phyloP scores from a whole-genome alignment of 1,140 invertebrate genomes.

The Lutraria rhynchaena region DNA sequence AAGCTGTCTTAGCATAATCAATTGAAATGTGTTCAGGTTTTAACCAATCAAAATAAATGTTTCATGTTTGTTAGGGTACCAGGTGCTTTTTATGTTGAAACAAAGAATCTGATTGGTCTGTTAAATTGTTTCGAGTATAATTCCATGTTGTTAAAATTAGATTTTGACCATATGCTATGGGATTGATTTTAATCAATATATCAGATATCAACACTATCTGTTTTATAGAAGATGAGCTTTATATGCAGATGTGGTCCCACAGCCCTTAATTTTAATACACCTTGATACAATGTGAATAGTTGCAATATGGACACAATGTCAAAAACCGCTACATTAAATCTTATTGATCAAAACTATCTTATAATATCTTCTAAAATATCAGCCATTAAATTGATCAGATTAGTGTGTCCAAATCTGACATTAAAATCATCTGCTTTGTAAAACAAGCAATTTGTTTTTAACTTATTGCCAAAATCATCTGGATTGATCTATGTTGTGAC shows the following conservation, averaged over 20 bases:
- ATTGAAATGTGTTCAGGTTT: slow-evolving; percentile 39
- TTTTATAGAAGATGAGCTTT: slow-evolving; percentile 1
- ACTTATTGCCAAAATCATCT: too few species aligned
- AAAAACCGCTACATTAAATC: neutral
- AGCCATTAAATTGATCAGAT: neutral
- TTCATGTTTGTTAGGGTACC: slow-evolving; percentile 19
- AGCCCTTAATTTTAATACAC: neutral
- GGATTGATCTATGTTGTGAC: too few species aligned
- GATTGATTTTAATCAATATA: neutral
- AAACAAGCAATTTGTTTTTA: too few species aligned
- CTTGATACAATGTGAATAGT: neutral
- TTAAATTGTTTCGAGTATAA: neutral
- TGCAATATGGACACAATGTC: neutral
- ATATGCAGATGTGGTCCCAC: slow-evolving; percentile 2
- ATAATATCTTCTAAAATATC: neutral
- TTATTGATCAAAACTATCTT: neutral
- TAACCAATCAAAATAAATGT: slow-evolving; percentile 42
- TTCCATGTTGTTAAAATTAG: neutral
- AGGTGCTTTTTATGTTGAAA: slow-evolving; percentile 22
- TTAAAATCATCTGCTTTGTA: neutral
- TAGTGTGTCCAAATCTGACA: neutral
- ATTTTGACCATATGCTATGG: slow-evolving; percentile 14
- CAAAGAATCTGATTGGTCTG: slow-evolving; percentile 8
- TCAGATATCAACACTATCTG: neutral
- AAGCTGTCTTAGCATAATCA: slow-evolving; percentile 49